Evolutionary conservation across 2,797 vertebrate species (phyloP), one percentile per base, ranked within the genome.

Genomic region (Poecilia gillii): DNA sequence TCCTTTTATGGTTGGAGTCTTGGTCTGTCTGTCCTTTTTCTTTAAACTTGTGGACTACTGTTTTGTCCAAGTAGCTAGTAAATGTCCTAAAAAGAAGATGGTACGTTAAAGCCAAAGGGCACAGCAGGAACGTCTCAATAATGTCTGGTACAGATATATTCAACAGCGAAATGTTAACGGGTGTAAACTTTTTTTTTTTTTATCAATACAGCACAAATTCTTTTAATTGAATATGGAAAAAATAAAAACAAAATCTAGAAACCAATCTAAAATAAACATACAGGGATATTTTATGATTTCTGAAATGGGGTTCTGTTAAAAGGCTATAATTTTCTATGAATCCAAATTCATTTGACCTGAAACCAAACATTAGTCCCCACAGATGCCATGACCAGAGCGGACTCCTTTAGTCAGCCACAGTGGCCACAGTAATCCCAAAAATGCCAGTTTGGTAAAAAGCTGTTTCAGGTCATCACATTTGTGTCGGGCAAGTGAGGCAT

Each of bases 1-100:
- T 91, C 93, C 93, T 93, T 95, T 91, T 93, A 93, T 76, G 91
- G 93, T 85, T 79, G 74, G 75, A 62, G 57, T 84, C 74, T 85
- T 77, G 12, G 13, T 6, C 77, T 84, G 46, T 75, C 82, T 78
- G 33, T 25, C 39, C 14, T 64, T 59, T 73, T 13, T 64, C 33
- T 49, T 53, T 36, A 28, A 31, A 72, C 76, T 72, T 74, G 28
- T 53, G 68, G 28, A 57, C 28, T 31, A 1, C n/a, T 0, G 0
- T 57, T 77, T 79, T 73, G 20, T 55, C 6, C 1, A 11, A 49
- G 23, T 59, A 45, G 28, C 1, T 46, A 28, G 31, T 47, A 12
- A 81, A 66, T 68, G 3, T 39, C 18, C 8, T 12, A 62, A 72
- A 62, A 73, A 49, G 74, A 4, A 2, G 57, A 14, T 0, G 72